Percentiles rank a stretch among this genome's conserved stretches.
phyloP scores from a whole-genome alignment of 2,888 invertebrate species.

The Tromatobia lineatoria region DNA sequence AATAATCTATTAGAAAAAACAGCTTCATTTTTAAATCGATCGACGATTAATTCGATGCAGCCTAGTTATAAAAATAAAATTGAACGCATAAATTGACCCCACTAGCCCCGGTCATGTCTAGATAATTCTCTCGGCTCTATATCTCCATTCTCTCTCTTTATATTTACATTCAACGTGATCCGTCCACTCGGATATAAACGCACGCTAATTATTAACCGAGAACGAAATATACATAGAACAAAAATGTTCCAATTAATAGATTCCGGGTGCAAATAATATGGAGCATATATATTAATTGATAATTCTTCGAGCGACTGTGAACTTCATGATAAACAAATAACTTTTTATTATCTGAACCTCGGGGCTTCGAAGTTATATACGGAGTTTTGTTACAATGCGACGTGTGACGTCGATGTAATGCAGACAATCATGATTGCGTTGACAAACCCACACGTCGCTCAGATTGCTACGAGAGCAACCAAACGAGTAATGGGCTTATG shows the following conservation, averaged over 20 bases:
- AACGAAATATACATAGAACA: neutral
- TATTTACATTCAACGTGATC: neutral
- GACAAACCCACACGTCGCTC: neutral
- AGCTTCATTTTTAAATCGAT: too few relatives aligned
- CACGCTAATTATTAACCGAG: neutral
- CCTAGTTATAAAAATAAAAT: too few relatives aligned
- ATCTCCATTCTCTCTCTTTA: neutral
- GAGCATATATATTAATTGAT: neutral
- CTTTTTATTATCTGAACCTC: neutral
- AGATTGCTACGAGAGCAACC: neutral
- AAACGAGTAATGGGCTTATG: constrained; percentile 12
- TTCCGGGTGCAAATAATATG: constrained; percentile 3
- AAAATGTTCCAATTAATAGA: constrained; percentile 17
- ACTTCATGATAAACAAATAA: constrained; percentile 18
- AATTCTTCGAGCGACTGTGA: neutral
- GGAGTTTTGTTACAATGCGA: neutral
- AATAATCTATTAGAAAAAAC: too few relatives aligned
- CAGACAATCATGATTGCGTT: constrained; percentile 7
- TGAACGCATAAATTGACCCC: too few relatives aligned
- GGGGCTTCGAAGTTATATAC: neutral
- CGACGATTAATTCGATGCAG: too few relatives aligned
- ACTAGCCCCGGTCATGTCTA: too few relatives aligned
- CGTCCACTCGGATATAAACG: neutral
- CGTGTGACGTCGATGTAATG: neutral
- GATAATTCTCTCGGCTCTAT: neutral